Conservation (phyloP, 92 coral and sea anemone species). For the Phenganax subtilis region DNA sequence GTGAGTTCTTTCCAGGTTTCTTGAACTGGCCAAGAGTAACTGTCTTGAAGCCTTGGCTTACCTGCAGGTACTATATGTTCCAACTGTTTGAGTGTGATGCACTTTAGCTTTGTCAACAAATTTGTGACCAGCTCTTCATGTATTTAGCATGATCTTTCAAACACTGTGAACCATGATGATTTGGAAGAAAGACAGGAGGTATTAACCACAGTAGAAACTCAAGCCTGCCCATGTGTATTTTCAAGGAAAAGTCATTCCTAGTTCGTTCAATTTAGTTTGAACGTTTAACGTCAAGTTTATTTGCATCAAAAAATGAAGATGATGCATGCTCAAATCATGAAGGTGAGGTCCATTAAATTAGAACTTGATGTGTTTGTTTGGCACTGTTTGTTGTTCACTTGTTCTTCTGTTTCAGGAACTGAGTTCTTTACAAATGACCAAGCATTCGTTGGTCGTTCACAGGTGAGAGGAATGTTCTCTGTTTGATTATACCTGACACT, state of each 20-base stretch:
- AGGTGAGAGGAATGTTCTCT: slow-evolving; percentile 47
- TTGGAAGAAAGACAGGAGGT: slow-evolving; percentile 83
- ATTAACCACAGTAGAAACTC: not conserved
- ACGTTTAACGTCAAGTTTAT: slow-evolving; percentile 67
- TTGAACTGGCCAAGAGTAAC: slow-evolving; percentile 65
- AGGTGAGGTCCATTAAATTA: not conserved
- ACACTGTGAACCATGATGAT: slow-evolving; percentile 78
- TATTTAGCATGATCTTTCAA: slow-evolving; percentile 73
- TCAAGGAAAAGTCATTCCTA: too few species aligned
- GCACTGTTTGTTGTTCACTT: not conserved
- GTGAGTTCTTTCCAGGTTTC: slow-evolving; percentile 52
- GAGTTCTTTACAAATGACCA: slow-evolving; percentile 54
- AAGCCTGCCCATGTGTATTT: too few species aligned
- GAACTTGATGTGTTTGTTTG: not conserved
- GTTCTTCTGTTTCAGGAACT: slow-evolving; percentile 34
- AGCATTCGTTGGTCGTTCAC: slow-evolving; percentile 71
- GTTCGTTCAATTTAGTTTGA: slow-evolving; percentile 59
- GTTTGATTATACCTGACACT: not conserved
- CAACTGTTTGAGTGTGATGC: not conserved
- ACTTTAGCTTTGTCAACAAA: not conserved
- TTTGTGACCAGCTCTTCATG: too few species aligned
- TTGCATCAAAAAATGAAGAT: slow-evolving; percentile 46
- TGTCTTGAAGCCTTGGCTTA: slow-evolving; percentile 68
- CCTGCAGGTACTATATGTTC: slow-evolving; percentile 58
- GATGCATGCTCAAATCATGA: slow-evolving; percentile 48